phyloP scores from a whole-genome alignment of 2,888 invertebrate species.

The Torymus auratus region DNA sequence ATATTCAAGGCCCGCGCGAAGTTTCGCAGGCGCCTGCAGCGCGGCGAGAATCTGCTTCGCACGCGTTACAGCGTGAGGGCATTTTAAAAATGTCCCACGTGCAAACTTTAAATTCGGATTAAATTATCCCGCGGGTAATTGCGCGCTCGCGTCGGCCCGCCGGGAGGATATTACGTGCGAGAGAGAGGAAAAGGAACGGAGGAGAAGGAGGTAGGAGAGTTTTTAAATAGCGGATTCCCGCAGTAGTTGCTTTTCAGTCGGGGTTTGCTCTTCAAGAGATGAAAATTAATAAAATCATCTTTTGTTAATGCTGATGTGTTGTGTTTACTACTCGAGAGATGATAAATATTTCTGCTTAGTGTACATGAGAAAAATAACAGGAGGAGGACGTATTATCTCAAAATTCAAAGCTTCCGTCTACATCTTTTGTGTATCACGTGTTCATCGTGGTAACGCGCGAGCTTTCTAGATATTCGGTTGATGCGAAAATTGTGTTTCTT shows the following conservation, averaged over 20 bases:
- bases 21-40: background rate
- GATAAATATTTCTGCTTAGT: too few relatives aligned
- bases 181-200: background rate
- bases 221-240: conserved; percentile 36
- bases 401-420: too few relatives aligned
- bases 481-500: too few relatives aligned
- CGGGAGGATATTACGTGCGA: conserved; percentile 12
- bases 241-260: conserved; percentile 24
- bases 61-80: background rate
- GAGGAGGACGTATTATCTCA: too few relatives aligned
- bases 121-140: conserved; percentile 55
- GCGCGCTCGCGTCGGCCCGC: background rate
- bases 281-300: conserved; percentile 63
- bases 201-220: background rate
- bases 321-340: too few relatives aligned
- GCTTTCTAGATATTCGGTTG: conserved; percentile 45
- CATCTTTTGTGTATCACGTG: too few relatives aligned
- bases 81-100: conserved; percentile 51
- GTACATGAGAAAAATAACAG: too few relatives aligned
- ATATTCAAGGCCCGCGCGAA: conserved; percentile 17
- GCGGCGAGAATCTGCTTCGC: background rate
- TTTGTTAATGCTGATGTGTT: conserved; percentile 50
- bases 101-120: conserved; percentile 57
- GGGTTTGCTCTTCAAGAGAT: conserved; percentile 31
- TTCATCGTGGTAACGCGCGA: conserved; percentile 17